phyloP scores from a whole-genome alignment of 2,888 invertebrate species.

The Agonopterix subpropinquella region DNA sequence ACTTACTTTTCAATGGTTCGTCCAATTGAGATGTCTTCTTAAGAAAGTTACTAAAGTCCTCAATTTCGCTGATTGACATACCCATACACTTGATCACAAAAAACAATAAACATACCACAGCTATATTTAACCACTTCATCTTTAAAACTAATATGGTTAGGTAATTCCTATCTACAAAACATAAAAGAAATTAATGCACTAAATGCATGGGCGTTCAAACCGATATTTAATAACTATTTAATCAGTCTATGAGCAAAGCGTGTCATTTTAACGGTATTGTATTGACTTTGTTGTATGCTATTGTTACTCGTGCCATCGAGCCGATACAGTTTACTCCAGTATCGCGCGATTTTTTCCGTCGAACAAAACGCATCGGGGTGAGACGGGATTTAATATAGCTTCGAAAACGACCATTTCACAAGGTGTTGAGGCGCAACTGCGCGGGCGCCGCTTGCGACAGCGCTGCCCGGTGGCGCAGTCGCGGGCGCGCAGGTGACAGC shows the following conservation, averaged over 20 bases:
- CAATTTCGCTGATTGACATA: slow-evolving; percentile 52
- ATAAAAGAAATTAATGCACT: slow-evolving; percentile 16
- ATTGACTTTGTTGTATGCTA: slow-evolving; percentile 20
- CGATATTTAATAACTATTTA: slow-evolving; percentile 19
- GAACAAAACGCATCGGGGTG: slow-evolving; percentile 60
- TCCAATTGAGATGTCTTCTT: slow-evolving; percentile 58
- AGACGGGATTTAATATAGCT: slow-evolving; percentile 67
- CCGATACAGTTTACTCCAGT: slow-evolving; percentile 18
- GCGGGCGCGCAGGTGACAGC: slow-evolving; percentile 30
- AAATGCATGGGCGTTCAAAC: slow-evolving; percentile 21
- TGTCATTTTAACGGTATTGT: slow-evolving; percentile 48
- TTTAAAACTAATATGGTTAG: slow-evolving; percentile 4
- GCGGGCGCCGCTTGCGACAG: slow-evolving; percentile 50
- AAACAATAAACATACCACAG: slow-evolving; percentile 37
- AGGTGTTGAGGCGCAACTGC: slow-evolving; percentile 60
- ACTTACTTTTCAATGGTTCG: slow-evolving; percentile 63
- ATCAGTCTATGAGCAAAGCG: slow-evolving; percentile 31
- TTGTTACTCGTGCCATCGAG: slow-evolving; percentile 3
- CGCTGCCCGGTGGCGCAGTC: slow-evolving; percentile 9
- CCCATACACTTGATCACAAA: slow-evolving; percentile 48
- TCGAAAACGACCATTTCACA: slow-evolving; percentile 73
- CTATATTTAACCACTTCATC: slow-evolving; percentile 42
- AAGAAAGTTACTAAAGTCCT: slow-evolving; percentile 60
- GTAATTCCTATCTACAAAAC: not conserved
- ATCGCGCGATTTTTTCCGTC: slow-evolving; percentile 48